Evolutionary conservation across 2,113 vertebrate genomes (phyloP).

Genomic region (Uropsilus gracilis): DNA sequence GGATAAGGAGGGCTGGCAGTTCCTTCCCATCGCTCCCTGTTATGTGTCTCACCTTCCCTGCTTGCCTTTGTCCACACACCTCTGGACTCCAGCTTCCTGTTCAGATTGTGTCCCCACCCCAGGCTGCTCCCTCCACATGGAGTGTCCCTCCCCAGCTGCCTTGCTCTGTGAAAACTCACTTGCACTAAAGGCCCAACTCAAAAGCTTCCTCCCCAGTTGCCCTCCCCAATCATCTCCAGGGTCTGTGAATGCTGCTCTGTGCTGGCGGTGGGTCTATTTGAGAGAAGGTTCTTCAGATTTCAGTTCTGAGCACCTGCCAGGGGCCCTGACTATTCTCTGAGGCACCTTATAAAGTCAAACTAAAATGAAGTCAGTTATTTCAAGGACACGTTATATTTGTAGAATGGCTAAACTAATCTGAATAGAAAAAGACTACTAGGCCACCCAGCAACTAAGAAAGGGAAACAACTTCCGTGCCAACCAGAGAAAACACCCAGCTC

Average conservation of each 20-base stretch:
- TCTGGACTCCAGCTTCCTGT: not conserved
- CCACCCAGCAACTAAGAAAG: not conserved
- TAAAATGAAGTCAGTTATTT: not conserved
- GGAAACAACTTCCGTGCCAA: not conserved
- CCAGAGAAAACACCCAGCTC: no score
- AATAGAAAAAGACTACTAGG: not conserved
- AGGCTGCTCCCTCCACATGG: not conserved
- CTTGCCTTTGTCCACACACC: not conserved
- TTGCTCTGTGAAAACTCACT: not conserved
- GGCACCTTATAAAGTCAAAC: not conserved
- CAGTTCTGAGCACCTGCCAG: no score
- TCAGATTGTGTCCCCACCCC: not conserved
- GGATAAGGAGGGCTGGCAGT: not conserved
- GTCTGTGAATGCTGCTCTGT: accelerated
- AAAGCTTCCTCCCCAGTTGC: not conserved
- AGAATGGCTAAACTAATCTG: not conserved
- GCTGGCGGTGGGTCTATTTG: no score
- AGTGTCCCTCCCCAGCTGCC: not conserved
- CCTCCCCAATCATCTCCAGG: no score
- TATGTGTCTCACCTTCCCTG: not conserved
- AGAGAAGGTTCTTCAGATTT: not conserved
- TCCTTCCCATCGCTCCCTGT: not conserved
- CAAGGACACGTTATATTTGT: no score
- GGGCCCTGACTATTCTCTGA: not conserved
- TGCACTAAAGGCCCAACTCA: not conserved